Evolutionary conservation across 2,888 invertebrate species (phyloP), one percentile per base, ranked within the genome.

Genomic region (Drosophila histrio): DNA sequence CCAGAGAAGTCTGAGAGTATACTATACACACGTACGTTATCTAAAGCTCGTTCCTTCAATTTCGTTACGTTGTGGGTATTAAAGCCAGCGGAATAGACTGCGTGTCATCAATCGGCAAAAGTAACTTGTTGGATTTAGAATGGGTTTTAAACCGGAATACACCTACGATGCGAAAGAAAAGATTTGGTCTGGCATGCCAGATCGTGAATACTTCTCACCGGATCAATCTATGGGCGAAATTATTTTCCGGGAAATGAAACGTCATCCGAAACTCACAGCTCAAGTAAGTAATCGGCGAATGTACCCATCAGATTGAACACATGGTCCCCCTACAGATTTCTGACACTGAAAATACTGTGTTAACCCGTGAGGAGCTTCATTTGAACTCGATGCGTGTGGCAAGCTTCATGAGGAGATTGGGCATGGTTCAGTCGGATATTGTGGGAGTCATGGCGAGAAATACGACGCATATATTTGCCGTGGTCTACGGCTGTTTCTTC

Each of bases 391-490:
- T 88, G 60, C 72, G 73, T 2, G 64, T 88, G 13, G 89, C 86
- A 4, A 75, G 78, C 28, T 79, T 72, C 36, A 65, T 89, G 58
- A 54, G 75, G 7, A 56, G 68, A 1, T 13, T 67, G 50, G 77
- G 79, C 1, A 38, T 91, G 3, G 36, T 62, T 0, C 84, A 89
- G 22, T 63, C 79, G 3, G 89, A 90, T 57, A 64, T 89, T 28
- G 79, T 89, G 3, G 89, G 88, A 13, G 64, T 91, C 13, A 72
- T 86, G n/a, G 89, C 79, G 3, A 58, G 77, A 11, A 90, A 89
- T 61, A 82, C 79, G 1, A 87, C 77, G 1, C 83, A 89, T 26
- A 61, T 89, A 1, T 66, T 68, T 15, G 80, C 87, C 0, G 74
- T 89, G 6, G 77, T 67, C 6, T 80, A 89, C 21, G 90, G 68